These are phyloP conservation scores for Oncorhynchus clarkii DNA, from an alignment of 2,113 vertebrate species.

Conservation along the genomic window DNA sequence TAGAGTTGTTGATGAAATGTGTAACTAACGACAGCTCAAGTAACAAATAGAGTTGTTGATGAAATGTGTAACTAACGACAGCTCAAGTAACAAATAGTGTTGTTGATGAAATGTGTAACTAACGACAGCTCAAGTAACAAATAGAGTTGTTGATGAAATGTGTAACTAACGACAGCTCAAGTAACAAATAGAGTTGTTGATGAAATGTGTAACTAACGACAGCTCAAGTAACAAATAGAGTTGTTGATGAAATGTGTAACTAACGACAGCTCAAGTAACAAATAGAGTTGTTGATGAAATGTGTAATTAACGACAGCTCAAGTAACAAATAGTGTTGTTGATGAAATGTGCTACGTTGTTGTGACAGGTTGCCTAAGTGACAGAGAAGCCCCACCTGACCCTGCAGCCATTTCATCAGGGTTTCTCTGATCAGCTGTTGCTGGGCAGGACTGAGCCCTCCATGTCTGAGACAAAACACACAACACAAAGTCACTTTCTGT, in stretches of 20 bases:
- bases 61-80: no score
- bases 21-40: no score
- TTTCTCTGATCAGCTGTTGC: slow-evolving; percentile 94
- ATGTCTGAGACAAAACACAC: slow-evolving; percentile 77
- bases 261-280: not conserved
- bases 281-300: not conserved
- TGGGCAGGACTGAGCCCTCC: slow-evolving; percentile 82
- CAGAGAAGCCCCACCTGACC: slow-evolving; percentile 77
- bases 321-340: not conserved
- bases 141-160: no score
- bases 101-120: no score
- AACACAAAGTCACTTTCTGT: not conserved
- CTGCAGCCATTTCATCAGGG: slow-evolving; percentile 95
- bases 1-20: no score
- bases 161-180: no score
- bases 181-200: no score
- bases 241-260: not conserved
- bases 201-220: no score
- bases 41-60: no score
- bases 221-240: no score
- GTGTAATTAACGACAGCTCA: not conserved
- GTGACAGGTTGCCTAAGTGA: not conserved
- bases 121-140: no score
- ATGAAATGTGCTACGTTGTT: not conserved
- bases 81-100: no score